phyloP scores from a whole-genome alignment of 2,113 vertebrate species.

The Anoplopoma fimbria region DNA sequence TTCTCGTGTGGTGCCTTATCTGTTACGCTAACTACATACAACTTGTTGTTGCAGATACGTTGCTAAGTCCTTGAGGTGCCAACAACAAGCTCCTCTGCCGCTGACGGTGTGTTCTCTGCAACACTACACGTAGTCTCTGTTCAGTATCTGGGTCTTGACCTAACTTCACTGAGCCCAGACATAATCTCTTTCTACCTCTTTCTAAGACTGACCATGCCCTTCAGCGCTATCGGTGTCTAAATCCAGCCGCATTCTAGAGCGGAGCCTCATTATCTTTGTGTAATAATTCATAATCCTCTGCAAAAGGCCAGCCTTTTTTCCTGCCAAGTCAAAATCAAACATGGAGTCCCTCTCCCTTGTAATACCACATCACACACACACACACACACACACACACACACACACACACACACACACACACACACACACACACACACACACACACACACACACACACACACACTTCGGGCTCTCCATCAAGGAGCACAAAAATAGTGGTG shows the following conservation, averaged over 20 bases:
- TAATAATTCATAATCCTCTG: constrained; percentile 70
- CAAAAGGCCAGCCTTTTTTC: constrained; percentile 34
- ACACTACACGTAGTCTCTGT: not conserved
- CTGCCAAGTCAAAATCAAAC: constrained; percentile 41
- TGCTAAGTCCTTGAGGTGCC: no score
- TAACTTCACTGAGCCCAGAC: not conserved
- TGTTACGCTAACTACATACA: no score
- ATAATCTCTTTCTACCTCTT: constrained; percentile 11
- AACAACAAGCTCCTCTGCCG: not conserved
- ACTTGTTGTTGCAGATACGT: no score
- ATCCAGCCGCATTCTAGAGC: constrained; percentile 30
- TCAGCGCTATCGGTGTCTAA: constrained; percentile 16
- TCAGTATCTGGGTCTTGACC: not conserved
- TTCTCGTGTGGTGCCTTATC: no score
- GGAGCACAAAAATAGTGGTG: constrained; percentile 18
- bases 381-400: constrained; percentile 38
- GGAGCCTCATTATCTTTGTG: constrained; percentile 34
- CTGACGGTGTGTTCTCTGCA: not conserved
- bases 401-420: constrained; percentile 38
- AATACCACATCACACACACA: constrained; percentile 49
- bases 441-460: constrained; percentile 42
- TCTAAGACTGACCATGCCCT: constrained; percentile 21
- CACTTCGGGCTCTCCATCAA: constrained; percentile 40
- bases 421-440: constrained; percentile 38
- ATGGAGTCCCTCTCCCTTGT: constrained; percentile 15